phyloP scores from a whole-genome alignment of 1,140 invertebrate genomes.

The Oscheius sp. region DNA sequence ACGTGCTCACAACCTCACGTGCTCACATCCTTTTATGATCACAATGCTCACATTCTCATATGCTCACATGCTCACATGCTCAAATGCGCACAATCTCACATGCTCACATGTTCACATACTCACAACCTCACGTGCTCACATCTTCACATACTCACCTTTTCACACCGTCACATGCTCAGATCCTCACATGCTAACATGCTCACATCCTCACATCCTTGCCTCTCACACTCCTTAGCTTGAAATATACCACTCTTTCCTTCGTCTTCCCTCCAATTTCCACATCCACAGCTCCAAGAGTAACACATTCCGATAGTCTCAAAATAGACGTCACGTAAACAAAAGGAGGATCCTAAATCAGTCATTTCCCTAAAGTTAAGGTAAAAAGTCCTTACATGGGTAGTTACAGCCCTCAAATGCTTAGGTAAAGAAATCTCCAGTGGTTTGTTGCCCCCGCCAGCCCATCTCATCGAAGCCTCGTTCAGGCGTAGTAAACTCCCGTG shows the following conservation, averaged over 20 bases:
- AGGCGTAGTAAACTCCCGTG: slow-evolving; percentile 35
- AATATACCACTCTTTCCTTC: slow-evolving; percentile 43
- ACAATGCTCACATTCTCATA: no score
- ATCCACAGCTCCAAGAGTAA: slow-evolving; percentile 33
- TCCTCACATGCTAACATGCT: no score
- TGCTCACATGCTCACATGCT: no score
- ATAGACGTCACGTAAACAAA: slow-evolving; percentile 53
- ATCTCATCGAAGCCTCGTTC: slow-evolving; percentile 48
- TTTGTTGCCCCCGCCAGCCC: slow-evolving; percentile 45
- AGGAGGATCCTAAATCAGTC: slow-evolving; percentile 46
- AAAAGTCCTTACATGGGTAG: slow-evolving; percentile 26
- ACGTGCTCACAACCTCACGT: no score
- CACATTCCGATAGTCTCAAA: slow-evolving; percentile 29
- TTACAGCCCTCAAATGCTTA: slow-evolving; percentile 50
- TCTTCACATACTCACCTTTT: no score
- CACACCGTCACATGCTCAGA: no score
- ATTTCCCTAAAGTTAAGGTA: not conserved
- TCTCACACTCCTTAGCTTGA: no score
- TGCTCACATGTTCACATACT: not conserved
- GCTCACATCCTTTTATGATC: no score
- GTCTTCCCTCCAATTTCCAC: slow-evolving; percentile 34
- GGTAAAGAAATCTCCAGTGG: slow-evolving; percentile 56
- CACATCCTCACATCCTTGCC: no score
- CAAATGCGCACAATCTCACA: no score
- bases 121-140: not conserved